phyloP scores from a whole-genome alignment of 2,888 invertebrate species.

The Drosophila diplacantha region DNA sequence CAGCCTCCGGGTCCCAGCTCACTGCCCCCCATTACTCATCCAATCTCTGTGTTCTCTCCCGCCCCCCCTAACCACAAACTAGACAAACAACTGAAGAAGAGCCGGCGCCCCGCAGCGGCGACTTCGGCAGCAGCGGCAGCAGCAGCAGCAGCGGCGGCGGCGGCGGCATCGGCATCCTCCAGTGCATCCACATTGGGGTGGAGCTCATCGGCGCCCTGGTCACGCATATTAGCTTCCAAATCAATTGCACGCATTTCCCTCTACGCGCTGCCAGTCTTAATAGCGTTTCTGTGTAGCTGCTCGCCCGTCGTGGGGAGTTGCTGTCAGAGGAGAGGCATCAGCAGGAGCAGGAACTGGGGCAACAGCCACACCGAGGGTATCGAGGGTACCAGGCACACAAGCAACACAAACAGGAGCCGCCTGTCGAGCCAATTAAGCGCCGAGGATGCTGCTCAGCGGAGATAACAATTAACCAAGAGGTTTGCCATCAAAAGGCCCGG shows the following conservation, averaged over 20 bases:
- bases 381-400: conserved; percentile 9
- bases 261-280: conserved; percentile 68
- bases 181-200: conserved; percentile 42
- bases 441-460: conserved; percentile 36
- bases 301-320: conserved; percentile 16
- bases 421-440: conserved; percentile 61
- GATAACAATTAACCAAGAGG: conserved; percentile 73
- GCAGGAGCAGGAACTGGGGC: conserved; percentile 12
- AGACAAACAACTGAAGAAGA: conserved; percentile 71
- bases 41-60: conserved; percentile 6
- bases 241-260: conserved; percentile 70
- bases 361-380: conserved; percentile 29
- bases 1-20: conserved; percentile 1
- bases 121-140: conserved; percentile 59
- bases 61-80: conserved; percentile 11
- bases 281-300: conserved; percentile 68
- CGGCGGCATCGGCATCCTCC: conserved; percentile 37
- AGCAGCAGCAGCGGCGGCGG: conserved; percentile 49
- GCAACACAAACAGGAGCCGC: conserved; percentile 43
- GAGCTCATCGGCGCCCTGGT: conserved; percentile 48
- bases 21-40: conserved; percentile 2
- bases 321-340: conserved; percentile 22
- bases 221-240: conserved; percentile 63
- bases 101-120: conserved; percentile 66
- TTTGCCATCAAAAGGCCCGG: conserved; percentile 37